Base-by-base conservation (phyloP, 2,113 vertebrate genomes). In the Tachuris rubrigastra region DNA sequence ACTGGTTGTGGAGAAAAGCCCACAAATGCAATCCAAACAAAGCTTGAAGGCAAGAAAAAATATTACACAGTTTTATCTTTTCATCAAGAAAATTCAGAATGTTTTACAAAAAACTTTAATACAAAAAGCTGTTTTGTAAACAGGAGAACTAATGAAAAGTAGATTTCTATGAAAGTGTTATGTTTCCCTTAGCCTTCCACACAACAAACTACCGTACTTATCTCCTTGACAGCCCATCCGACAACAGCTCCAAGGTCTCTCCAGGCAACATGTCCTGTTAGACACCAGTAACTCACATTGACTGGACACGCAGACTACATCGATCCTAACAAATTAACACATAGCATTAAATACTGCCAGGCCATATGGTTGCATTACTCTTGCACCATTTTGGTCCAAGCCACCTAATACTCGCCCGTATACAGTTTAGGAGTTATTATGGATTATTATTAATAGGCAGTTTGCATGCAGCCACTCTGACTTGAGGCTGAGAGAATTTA, bases 41-140 rank as follows among this genome's bases (percentile, higher is more conserved):
- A 91, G 72, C 83, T 16, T 42, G 72, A 86, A 93, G 92, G 83
- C 86, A 94, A 80, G 87, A 62, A 74, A 82, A 92, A 91, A 58
- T 37, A 94, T 46, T 62, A 93, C 49, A 79, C 22, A 33, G 28
- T 15, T 69, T 92, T 95, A 96, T 94, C 82, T 86, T 90, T 76
- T 33, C 46, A 94, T 95, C 94, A 83, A 62, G 30, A 95, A 83
- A 93, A 91, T 37, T 69, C 49, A 49, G 31, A 82, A 37, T 82
- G 78, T 47, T 87, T 41, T 68, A 92, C 84, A 95, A 84, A 93
- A 79, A 73, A 18, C 33, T 58, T 77, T 10, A 75, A 87, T 35
- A 73, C 17, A 53, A 55, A 82, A 77, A 91, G 53, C 46, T 88
- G 58, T 73, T 95, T 73, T 87, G 67, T 85, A 88, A 96, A 90